Evolutionary conservation across 92 coral and sea anemone genomes (phyloP), one percentile per base, ranked within the genome.

Genomic region (Zoanthus gigantus): DNA sequence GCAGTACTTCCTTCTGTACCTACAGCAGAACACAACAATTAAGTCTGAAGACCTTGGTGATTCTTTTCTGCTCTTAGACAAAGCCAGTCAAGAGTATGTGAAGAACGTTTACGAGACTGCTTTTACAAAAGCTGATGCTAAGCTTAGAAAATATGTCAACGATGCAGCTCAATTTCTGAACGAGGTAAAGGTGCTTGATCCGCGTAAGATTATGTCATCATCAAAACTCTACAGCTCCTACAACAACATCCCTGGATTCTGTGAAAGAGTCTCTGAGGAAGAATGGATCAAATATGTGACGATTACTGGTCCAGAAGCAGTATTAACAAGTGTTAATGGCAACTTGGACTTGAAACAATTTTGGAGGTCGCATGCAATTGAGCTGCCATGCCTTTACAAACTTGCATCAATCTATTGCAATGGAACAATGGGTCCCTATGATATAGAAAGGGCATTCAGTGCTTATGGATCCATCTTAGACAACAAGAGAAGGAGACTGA

Each of bases 151-250:
- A 74, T 87, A 87, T 81, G 47, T 81, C 50, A 73, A 56, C 37
- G 74, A 80, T 61, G 90, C 88, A 44, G 61, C 75, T 82, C n/a
- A 67, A 71, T 87, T 87, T 87, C 87, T 88, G 54, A 32, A 88
- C 80, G 74, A 82, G 71, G 71, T 88, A 15, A 82, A 69, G 58
- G 88, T 88, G 7, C 78, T 88, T 48, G 81, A 82, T 65, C 79
- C 91, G 65, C 61, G 79, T 56, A 81, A 88, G 28, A 47, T 82
- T n/a, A 23, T 80, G 31, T 23, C 23, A 23, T n/a, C 50, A 63
- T 52, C 88, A 34, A 50, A 50, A 50, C 56, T 50, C 34, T 82
- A 74, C 80, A 81, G 83, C 77, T 53, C 88, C 45, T 65, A 76
- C 66, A 81, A 72, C 75, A 89, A 23, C 23, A 23, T 73, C 75